A percentile compares a stretch with the other conserved stretches of the same genome.
These are phyloP conservation scores for Solea senegalensis DNA, from an alignment of 2,113 vertebrate species.

Conservation along the genomic window DNA sequence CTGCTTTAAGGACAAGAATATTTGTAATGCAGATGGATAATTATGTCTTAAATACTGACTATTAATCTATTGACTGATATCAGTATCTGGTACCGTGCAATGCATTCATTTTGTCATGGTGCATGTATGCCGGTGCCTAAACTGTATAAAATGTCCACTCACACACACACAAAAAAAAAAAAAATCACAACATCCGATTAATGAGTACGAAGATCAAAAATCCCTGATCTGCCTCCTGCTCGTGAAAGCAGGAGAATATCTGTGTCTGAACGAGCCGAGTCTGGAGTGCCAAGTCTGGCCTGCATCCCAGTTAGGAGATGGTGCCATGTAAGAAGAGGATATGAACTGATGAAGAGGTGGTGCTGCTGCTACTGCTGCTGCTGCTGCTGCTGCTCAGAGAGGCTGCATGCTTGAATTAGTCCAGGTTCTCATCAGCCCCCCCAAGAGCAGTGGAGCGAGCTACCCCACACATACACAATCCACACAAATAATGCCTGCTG, in stretches of 20 bases:
- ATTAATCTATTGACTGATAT: too few species aligned
- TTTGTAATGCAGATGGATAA: too few species aligned
- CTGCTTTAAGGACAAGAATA: too few species aligned
- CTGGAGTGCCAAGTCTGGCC: constrained; percentile 17
- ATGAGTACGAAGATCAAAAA: constrained; percentile 14
- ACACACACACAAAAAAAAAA: not conserved
- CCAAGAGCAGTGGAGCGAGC: constrained; percentile 49
- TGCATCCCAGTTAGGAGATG: constrained; percentile 17
- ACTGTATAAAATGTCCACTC: not conserved
- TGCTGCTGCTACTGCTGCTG: constrained; percentile 17
- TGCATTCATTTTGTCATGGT: too few species aligned
- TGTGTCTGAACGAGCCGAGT: constrained; percentile 21
- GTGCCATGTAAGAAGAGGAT: constrained; percentile 17
- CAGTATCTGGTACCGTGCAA: too few species aligned
- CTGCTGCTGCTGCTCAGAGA: constrained; percentile 27
- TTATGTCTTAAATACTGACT: too few species aligned
- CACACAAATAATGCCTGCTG: not conserved
- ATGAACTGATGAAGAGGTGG: constrained; percentile 30
- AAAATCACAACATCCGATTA: not conserved
- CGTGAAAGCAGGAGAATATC: not conserved
- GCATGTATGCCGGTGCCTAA: too few species aligned
- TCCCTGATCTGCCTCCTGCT: not conserved
- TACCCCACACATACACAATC: constrained; percentile 19
- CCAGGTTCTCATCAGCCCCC: constrained; percentile 62
- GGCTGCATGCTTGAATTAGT: constrained; percentile 61